Percentiles rank a stretch among this genome's conserved stretches.
phyloP scores from a whole-genome alignment of 2,797 vertebrate species.

The Furcifer pardalis region DNA sequence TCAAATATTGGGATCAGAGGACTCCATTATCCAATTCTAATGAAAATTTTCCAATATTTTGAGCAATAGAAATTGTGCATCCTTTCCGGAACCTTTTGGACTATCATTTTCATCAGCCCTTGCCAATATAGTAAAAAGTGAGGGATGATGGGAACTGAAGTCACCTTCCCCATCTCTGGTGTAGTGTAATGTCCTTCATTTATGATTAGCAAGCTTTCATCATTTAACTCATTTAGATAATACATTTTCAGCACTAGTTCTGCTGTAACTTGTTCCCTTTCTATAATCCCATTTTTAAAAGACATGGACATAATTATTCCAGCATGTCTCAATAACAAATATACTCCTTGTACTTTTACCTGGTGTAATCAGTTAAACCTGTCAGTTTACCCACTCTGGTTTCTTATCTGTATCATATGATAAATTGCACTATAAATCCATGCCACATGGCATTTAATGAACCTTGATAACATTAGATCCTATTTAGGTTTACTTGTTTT shows the following conservation, averaged over 20 bases:
- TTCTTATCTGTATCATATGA: slow-evolving; percentile 69
- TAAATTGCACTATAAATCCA: slow-evolving; percentile 68
- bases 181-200: too few species aligned
- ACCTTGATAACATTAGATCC: slow-evolving; percentile 60
- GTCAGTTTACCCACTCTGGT: slow-evolving; percentile 61
- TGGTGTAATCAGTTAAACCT: slow-evolving; percentile 72
- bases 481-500: slow-evolving; percentile 60
- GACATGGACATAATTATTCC: slow-evolving; percentile 28
- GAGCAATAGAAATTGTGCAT: too few species aligned
- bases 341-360: slow-evolving; percentile 69
- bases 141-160: too few species aligned
- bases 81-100: too few species aligned
- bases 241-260: not conserved
- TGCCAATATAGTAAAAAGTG: too few species aligned
- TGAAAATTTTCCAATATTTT: too few species aligned
- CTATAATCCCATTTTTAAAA: slow-evolving; percentile 58
- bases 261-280: slow-evolving; percentile 29
- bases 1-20: too few species aligned
- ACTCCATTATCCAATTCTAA: too few species aligned
- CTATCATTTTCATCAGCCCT: too few species aligned
- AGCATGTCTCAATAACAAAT: slow-evolving; percentile 54
- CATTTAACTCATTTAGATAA: slow-evolving; percentile 24
- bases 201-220: too few species aligned
- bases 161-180: too few species aligned
- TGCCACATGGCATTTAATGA: slow-evolving; percentile 69